Percentiles rank a stretch among this genome's conserved stretches.
Conservation (phyloP, 2,113 vertebrate species). For the Rhinichthys klamathensis region DNA sequence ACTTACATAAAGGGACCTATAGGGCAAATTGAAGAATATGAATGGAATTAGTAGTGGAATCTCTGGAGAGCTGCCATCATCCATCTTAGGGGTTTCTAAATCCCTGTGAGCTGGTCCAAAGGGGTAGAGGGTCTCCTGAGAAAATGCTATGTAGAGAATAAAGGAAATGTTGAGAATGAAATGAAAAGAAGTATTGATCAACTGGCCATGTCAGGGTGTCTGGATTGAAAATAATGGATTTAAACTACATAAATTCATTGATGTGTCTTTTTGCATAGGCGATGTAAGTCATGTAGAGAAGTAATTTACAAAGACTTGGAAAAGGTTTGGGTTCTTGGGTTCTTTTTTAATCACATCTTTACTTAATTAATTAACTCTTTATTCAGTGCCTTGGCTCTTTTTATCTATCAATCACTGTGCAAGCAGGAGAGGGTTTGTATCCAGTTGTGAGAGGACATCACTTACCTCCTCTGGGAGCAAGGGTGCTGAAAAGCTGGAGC, state of each 20-base stretch:
- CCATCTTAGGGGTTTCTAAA: conserved; percentile 92
- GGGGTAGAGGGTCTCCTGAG: conserved; percentile 85
- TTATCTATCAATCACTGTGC: neutral
- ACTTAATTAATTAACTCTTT: neutral
- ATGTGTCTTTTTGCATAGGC: neutral
- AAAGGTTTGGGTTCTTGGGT: neutral
- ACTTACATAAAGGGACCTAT: conserved; percentile 93
- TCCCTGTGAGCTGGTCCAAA: conserved; percentile 76
- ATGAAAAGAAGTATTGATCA: neutral
- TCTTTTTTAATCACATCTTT: neutral
- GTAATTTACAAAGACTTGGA: neutral
- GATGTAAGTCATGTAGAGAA: neutral
- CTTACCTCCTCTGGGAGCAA: conserved; percentile 70
- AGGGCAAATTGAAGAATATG: conserved; percentile 86
- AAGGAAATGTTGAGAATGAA: neutral
- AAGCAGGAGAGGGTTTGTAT: neutral
- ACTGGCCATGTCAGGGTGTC: neutral
- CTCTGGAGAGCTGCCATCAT: conserved; percentile 95
- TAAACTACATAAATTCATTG: neutral
- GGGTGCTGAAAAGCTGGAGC: conserved; percentile 73
- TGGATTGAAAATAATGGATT: neutral
- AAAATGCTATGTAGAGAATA: conserved; percentile 69
- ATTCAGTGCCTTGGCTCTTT: neutral
- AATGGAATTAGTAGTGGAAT: conserved; percentile 84
- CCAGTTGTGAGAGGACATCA: conserved; percentile 4